Evolutionary conservation across 2,113 vertebrate genomes (phyloP).

Genomic region (Isurus oxyrinchus): DNA sequence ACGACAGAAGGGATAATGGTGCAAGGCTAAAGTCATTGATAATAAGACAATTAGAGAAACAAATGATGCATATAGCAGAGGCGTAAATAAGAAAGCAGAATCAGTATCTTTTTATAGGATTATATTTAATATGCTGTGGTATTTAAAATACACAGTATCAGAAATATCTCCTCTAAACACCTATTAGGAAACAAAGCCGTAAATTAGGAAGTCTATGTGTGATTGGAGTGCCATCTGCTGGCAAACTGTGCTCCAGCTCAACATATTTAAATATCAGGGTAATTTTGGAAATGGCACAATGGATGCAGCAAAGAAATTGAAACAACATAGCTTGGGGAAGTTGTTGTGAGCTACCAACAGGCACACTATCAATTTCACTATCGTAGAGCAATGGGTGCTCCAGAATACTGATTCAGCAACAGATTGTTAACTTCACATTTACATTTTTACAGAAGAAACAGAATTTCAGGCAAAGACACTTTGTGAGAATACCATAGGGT

Average conservation of each 20-base stretch:
- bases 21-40: too few relatives aligned
- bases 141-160: neutral
- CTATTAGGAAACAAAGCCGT: neutral
- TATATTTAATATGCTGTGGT: neutral
- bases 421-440: neutral
- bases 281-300: neutral
- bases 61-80: neutral
- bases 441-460: neutral
- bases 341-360: neutral
- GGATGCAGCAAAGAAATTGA: neutral
- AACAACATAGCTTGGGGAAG: neutral
- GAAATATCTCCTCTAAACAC: neutral
- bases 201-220: neutral
- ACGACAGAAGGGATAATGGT: too few relatives aligned
- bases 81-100: neutral
- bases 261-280: neutral
- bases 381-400: neutral
- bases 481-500: neutral
- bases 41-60: too few relatives aligned
- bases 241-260: neutral
- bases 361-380: neutral
- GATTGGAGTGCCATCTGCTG: slow-evolving; percentile 16
- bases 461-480: neutral
- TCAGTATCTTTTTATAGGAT: neutral
- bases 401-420: neutral